Conservation (phyloP, 2,113 vertebrate species). For the Alosa alosa region DNA sequence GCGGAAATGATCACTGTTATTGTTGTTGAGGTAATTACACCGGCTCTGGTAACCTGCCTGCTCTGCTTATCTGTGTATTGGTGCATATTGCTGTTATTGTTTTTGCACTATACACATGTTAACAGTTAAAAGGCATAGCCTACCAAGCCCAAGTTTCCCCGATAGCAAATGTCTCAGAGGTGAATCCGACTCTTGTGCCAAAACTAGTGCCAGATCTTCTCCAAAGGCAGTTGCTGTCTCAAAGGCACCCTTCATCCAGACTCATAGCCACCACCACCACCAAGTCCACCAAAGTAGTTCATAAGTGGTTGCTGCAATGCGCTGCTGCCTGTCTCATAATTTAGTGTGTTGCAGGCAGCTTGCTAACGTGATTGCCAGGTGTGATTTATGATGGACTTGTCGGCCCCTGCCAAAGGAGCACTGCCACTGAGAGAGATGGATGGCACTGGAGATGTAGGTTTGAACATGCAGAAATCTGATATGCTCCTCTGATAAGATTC, state of each 20-base stretch:
- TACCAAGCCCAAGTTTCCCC: no score
- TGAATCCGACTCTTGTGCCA: no score
- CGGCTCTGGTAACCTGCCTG: no score
- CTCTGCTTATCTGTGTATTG: no score
- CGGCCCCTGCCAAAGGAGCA: constrained; percentile 23
- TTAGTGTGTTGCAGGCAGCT: background rate
- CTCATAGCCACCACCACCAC: background rate
- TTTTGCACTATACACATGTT: no score
- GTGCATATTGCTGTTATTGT: no score
- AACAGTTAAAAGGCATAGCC: no score
- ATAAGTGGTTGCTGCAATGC: background rate
- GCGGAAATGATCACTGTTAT: no score
- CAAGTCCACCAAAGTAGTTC: background rate
- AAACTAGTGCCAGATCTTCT: no score
- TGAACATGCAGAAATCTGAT: constrained; percentile 25
- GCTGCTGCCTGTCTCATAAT: constrained; percentile 14
- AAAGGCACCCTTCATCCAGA: background rate
- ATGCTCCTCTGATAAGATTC: constrained; percentile 23
- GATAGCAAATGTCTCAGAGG: no score
- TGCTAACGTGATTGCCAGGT: constrained; percentile 37
- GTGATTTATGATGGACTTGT: constrained; percentile 50
- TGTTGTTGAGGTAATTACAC: no score
- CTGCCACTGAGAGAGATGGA: constrained; percentile 27
- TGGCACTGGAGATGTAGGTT: background rate
- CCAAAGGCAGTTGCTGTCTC: background rate